A percentile compares a stretch with the other conserved stretches of the same genome.
phyloP scores from a whole-genome alignment of 2,888 invertebrate genomes.

The Melitaea athalia region DNA sequence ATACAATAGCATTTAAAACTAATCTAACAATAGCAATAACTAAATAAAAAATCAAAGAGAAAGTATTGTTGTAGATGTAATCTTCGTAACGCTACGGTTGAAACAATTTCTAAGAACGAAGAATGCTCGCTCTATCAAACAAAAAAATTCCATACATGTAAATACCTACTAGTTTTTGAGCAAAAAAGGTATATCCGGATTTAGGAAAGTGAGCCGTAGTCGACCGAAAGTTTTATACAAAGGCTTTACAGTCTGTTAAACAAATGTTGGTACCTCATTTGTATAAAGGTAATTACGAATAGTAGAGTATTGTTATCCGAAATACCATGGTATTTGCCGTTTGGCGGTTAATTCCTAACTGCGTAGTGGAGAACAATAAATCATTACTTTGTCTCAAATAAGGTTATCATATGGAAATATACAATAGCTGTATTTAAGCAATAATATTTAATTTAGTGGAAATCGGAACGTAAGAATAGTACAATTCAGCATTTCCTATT shows the following conservation, averaged over 20 bases:
- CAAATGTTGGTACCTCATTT: conserved; percentile 62
- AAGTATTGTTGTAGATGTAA: no score
- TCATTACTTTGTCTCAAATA: conserved; percentile 29
- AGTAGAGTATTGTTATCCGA: conserved; percentile 53
- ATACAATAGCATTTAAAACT: no score
- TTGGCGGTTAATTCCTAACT: conserved; percentile 32
- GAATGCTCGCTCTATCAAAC: background rate
- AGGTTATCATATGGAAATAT: conserved; percentile 17
- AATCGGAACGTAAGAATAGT: background rate
- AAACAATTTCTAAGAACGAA: background rate
- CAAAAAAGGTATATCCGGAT: conserved; percentile 15
- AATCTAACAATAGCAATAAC: background rate
- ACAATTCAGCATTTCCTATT: no score
- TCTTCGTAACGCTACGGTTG: no score
- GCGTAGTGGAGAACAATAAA: conserved; percentile 32
- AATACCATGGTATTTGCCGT: conserved; percentile 38
- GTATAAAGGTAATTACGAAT: conserved; percentile 65
- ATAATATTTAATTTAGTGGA: background rate
- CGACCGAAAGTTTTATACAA: conserved; percentile 47
- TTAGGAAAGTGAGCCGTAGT: conserved; percentile 17
- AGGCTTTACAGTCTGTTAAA: conserved; percentile 72
- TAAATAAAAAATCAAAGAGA: background rate
- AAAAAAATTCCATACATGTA: background rate
- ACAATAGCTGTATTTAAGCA: background rate
- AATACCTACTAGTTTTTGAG: background rate